Evolutionary conservation across 1,140 invertebrate genomes (phyloP).

Genomic region (Camponotus floridanus): DNA sequence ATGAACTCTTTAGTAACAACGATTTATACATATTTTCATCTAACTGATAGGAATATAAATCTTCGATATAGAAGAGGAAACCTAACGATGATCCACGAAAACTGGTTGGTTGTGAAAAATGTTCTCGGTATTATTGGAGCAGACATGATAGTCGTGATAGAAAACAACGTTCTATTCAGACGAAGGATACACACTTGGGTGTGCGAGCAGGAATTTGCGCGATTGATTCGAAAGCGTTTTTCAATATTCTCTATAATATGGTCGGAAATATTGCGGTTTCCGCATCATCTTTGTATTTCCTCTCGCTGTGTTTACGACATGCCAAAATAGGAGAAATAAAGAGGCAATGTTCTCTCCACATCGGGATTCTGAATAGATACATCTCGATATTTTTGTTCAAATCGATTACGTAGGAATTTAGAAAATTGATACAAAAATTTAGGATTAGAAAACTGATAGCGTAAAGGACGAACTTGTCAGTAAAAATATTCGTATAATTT

Average conservation of each 20-base stretch:
- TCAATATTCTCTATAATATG: conserved; percentile 64
- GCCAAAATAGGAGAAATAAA: conserved; percentile 1
- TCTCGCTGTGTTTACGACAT: neutral
- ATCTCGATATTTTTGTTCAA: neutral
- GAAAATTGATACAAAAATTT: too few relatives aligned
- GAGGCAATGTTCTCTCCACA: neutral
- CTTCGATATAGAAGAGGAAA: conserved; percentile 22
- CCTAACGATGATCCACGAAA: conserved; percentile 47
- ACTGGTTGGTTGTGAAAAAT: conserved; percentile 51
- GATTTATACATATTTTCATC: conserved; percentile 49
- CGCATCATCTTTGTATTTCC: conserved; percentile 43
- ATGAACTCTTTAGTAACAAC: conserved; percentile 31
- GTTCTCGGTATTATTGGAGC: conserved; percentile 40
- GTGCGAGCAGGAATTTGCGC: conserved; percentile 23
- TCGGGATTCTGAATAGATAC: neutral
- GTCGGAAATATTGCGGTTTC: conserved; percentile 44
- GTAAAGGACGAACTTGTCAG: neutral
- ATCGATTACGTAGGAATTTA: neutral
- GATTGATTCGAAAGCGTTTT: conserved; percentile 60
- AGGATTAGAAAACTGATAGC: neutral
- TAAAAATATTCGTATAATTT: neutral
- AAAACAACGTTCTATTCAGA: conserved; percentile 59
- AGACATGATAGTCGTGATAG: conserved; percentile 51
- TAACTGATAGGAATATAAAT: conserved; percentile 43
- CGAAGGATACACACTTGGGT: conserved; percentile 42